Evolutionary conservation across 2,888 invertebrate genomes (phyloP).

Genomic region (Punctoribates punctum): DNA sequence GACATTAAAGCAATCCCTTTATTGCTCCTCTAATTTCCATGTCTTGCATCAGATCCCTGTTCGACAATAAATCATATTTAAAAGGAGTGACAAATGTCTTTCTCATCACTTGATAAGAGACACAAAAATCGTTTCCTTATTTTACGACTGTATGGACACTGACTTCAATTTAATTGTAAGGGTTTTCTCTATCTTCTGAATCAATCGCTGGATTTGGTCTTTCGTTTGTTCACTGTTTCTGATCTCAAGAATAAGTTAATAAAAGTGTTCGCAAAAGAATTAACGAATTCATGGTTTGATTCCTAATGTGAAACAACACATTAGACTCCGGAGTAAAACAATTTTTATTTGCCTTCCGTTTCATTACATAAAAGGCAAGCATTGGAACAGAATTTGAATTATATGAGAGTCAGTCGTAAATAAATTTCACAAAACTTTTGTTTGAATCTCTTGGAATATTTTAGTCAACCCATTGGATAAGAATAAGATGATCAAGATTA

Average conservation of each 20-base stretch:
- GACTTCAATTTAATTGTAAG: neutral
- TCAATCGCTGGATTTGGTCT: neutral
- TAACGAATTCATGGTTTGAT: slow-evolving; percentile 14
- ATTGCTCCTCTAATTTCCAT: neutral
- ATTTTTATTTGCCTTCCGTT: neutral
- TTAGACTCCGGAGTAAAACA: neutral
- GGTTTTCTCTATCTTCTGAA: neutral
- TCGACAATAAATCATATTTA: neutral
- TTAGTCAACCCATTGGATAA: neutral
- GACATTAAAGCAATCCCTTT: neutral
- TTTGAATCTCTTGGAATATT: neutral
- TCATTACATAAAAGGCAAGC: neutral
- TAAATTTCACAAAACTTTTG: neutral
- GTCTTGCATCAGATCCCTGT: neutral
- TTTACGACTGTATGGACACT: neutral
- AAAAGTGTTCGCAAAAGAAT: neutral
- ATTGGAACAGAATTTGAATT: neutral
- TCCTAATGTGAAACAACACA: neutral
- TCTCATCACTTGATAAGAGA: neutral
- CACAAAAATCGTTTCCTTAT: neutral
- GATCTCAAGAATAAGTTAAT: neutral
- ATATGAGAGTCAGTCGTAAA: neutral
- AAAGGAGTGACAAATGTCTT: neutral
- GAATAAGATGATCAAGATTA: no score
- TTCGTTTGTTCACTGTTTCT: neutral